A percentile compares a stretch with the other conserved stretches of the same genome.
Conservation (phyloP, 2,113 vertebrate species). For the Tachysurus vachellii region DNA sequence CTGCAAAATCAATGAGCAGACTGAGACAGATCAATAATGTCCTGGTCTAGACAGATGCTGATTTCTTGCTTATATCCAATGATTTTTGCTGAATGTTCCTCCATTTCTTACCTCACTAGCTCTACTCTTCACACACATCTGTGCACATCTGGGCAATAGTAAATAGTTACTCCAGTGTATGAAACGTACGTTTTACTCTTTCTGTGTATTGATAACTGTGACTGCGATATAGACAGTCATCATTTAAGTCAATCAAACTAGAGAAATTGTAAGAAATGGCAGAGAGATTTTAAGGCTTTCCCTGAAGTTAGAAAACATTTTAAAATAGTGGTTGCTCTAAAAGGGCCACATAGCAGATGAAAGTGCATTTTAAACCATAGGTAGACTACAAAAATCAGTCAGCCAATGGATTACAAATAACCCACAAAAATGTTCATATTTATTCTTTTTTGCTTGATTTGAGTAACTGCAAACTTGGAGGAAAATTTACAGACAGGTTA, state of each 20-base stretch:
- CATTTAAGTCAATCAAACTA: background rate
- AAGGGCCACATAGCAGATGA: background rate
- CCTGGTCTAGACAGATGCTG: background rate
- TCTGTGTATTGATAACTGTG: background rate
- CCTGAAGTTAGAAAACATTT: background rate
- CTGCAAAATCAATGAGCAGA: background rate
- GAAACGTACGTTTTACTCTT: background rate
- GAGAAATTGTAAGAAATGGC: too few relatives aligned
- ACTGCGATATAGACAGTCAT: background rate
- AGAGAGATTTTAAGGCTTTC: too few relatives aligned
- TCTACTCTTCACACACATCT: background rate
- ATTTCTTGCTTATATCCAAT: background rate
- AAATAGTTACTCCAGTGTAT: too few relatives aligned
- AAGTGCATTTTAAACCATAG: background rate
- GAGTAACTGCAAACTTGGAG: background rate
- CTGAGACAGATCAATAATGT: conserved; percentile 19
- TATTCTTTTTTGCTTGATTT: background rate
- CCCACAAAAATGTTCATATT: background rate
- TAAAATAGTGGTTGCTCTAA: background rate
- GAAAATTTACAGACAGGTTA: background rate
- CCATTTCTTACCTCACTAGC: background rate
- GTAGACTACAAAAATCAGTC: background rate
- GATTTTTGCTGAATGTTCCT: background rate
- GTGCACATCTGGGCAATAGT: too few relatives aligned
- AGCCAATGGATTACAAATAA: background rate